phyloP scores from a whole-genome alignment of 2,113 vertebrate genomes.

The Zeus faber region DNA sequence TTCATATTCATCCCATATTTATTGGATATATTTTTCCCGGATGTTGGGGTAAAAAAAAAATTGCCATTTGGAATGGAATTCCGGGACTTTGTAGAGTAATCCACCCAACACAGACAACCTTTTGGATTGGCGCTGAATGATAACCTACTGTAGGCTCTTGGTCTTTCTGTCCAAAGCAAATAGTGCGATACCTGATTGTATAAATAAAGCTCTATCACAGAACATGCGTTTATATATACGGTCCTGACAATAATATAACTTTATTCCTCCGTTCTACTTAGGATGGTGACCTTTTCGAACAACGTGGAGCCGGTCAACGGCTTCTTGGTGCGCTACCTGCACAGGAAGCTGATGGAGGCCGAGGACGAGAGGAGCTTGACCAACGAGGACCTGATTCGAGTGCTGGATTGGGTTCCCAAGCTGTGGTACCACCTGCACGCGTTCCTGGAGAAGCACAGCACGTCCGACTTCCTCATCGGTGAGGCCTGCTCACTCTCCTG shows the following conservation, averaged over 20 bases:
- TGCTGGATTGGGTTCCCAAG: constrained; percentile 96
- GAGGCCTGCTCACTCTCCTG: constrained; percentile 18
- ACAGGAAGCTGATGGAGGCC: constrained; percentile 92
- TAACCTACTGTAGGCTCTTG: too few relatives aligned
- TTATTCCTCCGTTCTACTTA: constrained; percentile 44
- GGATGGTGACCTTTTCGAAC: constrained; percentile 98
- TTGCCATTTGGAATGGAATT: too few relatives aligned
- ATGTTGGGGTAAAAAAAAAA: too few relatives aligned
- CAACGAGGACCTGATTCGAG: constrained; percentile 87
- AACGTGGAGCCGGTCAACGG: constrained; percentile 97
- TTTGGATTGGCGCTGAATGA: too few relatives aligned
- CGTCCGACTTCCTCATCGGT: constrained; percentile 98
- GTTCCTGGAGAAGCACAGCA: constrained; percentile 98
- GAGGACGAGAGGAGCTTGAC: constrained; percentile 86
- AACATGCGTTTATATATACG: too few relatives aligned
- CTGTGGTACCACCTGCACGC: constrained; percentile 98
- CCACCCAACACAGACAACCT: too few relatives aligned
- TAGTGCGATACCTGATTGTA: not conserved
- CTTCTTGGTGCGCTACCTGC: constrained; percentile 92
- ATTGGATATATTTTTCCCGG: too few relatives aligned
- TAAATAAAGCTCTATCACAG: constrained; percentile 1
- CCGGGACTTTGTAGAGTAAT: too few relatives aligned
- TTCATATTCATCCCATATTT: too few relatives aligned
- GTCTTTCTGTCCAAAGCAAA: too few relatives aligned
- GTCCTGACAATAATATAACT: too few relatives aligned